Base-by-base conservation (phyloP, 2,113 vertebrate species). In the Neogobius melanostomus region DNA sequence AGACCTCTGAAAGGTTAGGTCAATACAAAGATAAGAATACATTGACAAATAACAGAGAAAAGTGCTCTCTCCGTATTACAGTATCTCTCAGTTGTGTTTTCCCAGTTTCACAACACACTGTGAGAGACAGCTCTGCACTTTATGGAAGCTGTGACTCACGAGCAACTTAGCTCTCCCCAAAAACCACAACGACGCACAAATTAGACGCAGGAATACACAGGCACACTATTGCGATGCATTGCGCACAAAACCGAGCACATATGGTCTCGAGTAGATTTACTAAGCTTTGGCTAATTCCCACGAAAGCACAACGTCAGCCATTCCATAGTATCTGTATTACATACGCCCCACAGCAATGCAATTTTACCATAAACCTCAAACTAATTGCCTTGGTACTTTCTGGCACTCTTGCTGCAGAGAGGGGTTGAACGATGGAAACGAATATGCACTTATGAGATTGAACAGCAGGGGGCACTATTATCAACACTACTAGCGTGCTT, bases 81-180 rank as follows among this genome's bases (percentile, higher is more conserved):
- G 7, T 66, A 1, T 66, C 3, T 16, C n/a, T 6, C 42, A 0
- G 36, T 68, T 65, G 64, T 81, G 48, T 60, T 72, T 62, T 59
- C 36, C 50, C 36, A 71, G 57, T 77, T 47, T 64, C 43, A 9
- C 17, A 52, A 72, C 17, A 71, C 15, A 52, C 53, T 67, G 64
- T 54, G 8, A 21, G 71, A 50, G 52, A 48, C 47, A 74, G 48
- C 53, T 73, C 17, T 67, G 53, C 64, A 70, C 63, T 69, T 75
- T 70, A 67, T 89, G 88, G 88, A 90, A 89, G 81, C 75, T 87
- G 72, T 89, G 88, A 91, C 74, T 91, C 90, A 90, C 75, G 69
- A 70, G 56, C 71, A 71, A 54, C 51, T 56, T 64, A 36, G 60
- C 68, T 68, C 17, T 42, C 59, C 87, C 75, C 83, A 90, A 89